These are phyloP conservation scores for Antechinus stuartii DNA, from an alignment of 2,113 vertebrate genomes.

Conservation along the genomic window DNA sequence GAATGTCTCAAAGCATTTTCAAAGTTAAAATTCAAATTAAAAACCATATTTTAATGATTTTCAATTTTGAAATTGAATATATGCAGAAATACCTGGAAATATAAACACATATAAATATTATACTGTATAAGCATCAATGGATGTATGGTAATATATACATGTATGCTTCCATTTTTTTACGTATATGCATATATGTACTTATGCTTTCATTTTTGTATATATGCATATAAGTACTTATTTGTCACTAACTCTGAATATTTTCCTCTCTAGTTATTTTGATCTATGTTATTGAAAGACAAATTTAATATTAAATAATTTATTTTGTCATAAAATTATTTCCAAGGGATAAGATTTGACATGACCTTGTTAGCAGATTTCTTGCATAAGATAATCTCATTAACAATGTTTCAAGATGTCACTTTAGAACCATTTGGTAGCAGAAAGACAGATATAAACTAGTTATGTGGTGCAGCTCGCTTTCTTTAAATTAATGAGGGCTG, in stretches of 20 bases:
- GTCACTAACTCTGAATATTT: conserved; percentile 43
- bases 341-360: conserved; percentile 78
- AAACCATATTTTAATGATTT: neutral
- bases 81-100: neutral
- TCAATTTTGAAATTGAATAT: neutral
- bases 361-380: conserved; percentile 79
- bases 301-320: conserved; percentile 80
- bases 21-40: neutral
- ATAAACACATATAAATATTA: neutral
- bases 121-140: neutral
- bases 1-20: neutral
- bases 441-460: conserved; percentile 72
- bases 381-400: conserved; percentile 83
- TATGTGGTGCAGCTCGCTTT: conserved; percentile 65
- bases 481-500: conserved; percentile 67
- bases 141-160: no score
- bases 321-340: conserved; percentile 79
- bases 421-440: conserved; percentile 77
- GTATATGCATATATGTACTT: neutral
- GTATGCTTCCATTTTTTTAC: neutral
- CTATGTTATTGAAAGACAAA: conserved; percentile 67
- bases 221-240: neutral
- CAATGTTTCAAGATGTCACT: conserved; percentile 75
- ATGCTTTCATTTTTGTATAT: neutral
- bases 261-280: conserved; percentile 56